Evolutionary conservation across 1,140 invertebrate species (phyloP).

Genomic region (Riptortus pedestris): DNA sequence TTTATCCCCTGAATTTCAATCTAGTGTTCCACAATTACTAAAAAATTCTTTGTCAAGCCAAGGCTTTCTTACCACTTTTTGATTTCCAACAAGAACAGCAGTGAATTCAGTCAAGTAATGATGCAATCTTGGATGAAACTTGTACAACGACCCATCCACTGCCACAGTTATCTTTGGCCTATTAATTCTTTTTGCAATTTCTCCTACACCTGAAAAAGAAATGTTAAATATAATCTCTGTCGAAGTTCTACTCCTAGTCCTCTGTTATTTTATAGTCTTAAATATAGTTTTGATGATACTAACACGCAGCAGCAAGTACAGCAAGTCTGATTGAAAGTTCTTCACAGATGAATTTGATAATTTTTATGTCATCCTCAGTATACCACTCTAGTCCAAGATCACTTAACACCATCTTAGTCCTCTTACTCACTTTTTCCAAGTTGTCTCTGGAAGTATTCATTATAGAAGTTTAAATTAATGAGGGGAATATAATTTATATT

Average conservation of each 20-base stretch:
- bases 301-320: not conserved
- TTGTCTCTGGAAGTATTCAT: constrained; percentile 3
- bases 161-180: constrained; percentile 58
- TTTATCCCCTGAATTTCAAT: too few relatives aligned
- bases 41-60: too few relatives aligned
- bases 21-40: too few relatives aligned
- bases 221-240: too few relatives aligned
- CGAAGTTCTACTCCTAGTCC: too few relatives aligned
- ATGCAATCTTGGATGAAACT: constrained; percentile 70
- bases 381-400: not conserved
- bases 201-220: constrained; percentile 52
- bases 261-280: too few relatives aligned
- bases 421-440: not conserved
- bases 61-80: constrained; percentile 44
- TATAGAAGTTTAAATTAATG: too few relatives aligned
- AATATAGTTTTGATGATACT: too few relatives aligned
- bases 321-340: not conserved
- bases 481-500: too few relatives aligned
- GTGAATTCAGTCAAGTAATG: constrained; percentile 65
- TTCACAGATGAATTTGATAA: not conserved
- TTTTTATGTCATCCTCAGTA: not conserved
- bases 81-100: constrained; percentile 44
- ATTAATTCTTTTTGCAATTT: constrained; percentile 59
- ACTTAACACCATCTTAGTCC: not conserved
- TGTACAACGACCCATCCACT: constrained; percentile 78